Evolutionary conservation across 2,888 invertebrate species (phyloP).

Genomic region (Mesoligia furuncula): DNA sequence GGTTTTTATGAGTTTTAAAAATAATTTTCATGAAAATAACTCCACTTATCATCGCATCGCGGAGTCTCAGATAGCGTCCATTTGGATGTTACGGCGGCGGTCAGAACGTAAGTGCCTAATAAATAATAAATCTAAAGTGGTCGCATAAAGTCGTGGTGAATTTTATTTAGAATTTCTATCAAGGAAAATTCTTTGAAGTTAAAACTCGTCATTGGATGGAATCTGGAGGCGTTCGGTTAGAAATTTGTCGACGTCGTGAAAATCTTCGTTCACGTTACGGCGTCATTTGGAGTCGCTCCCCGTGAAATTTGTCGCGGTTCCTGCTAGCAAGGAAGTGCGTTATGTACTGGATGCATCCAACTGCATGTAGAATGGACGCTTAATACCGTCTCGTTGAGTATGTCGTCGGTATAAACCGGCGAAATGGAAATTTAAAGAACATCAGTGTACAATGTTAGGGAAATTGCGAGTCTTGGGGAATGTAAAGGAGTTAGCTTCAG

Average conservation of each 20-base stretch:
- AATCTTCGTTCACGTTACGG: conserved; percentile 82
- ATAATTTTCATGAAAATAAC: conserved; percentile 83
- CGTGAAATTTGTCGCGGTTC: conserved; percentile 88
- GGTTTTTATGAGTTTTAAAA: conserved; percentile 83
- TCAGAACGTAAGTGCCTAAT: conserved; percentile 54
- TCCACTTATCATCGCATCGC: conserved; percentile 73
- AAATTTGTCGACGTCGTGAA: conserved; percentile 81
- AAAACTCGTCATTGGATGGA: conserved; percentile 51
- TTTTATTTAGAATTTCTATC: conserved; percentile 59
- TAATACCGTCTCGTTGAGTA: conserved; percentile 65
- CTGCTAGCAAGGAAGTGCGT: conserved; percentile 69
- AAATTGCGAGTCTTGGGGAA: conserved; percentile 56
- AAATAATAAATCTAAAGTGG: conserved; percentile 58
- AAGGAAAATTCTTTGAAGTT: conserved; percentile 46
- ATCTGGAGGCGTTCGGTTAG: conserved; percentile 80
- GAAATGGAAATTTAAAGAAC: conserved; percentile 62
- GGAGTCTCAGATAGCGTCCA: conserved; percentile 63
- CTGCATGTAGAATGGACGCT: conserved; percentile 69
- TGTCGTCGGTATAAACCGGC: conserved; percentile 57
- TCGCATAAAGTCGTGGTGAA: conserved; percentile 38
- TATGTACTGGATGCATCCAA: conserved; percentile 72
- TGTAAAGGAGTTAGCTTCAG: conserved; percentile 33
- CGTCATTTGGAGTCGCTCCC: conserved; percentile 79
- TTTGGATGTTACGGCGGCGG: conserved; percentile 44
- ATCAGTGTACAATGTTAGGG: conserved; percentile 52